Evolutionary conservation across 1,140 invertebrate genomes (phyloP), one percentile per base, ranked within the genome.

Genomic region (Ceratoteleas bidentatus): DNA sequence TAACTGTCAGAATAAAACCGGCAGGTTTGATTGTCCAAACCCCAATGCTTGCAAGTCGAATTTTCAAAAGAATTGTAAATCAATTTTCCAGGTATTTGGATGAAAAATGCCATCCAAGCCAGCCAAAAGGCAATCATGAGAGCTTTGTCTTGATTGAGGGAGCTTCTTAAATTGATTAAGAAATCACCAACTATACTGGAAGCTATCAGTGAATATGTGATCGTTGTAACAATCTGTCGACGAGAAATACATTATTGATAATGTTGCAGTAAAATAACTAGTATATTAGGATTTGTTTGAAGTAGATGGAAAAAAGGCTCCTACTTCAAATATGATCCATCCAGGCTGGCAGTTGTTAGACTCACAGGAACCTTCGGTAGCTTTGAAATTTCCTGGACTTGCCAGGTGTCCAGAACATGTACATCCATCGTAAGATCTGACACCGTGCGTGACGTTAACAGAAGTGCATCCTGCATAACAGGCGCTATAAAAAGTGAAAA

Each of bases 381-480:
- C 93, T 52, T 88, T 84, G 0, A 36, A 78, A 61, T 90, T 91
- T 52, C 52, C 70, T 62, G 69, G 15, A 14, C 85, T 86, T 0
- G 70, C 77, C 49, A 83, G 34, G 15, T 89, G 84, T 9, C 85
- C 53, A 8, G 90, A 87, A 84, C 93, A 94, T n/a, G 77, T 87
- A 84, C 94, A 94, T 32, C 88, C 91, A 47, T 86, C 87, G 84
- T 92, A 95, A 3, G 92, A 79, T 89, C 91, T 90, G 3, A 87
- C 50, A 69, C 87, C 88, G 64, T 91, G 89, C 16, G 90, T 86
- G 7, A 87, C 72, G 9, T 88, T 82, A 7, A 88, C 74, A 0
- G 68, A 54, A 3, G 85, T 87, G 85, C 95, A 96, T 11, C 95
- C 95, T 34, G 95, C 95, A 76, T 94, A 93, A 86, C 95, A 96